phyloP scores from a whole-genome alignment of 2,797 vertebrate species.

The Tokudaia tokunoshimensis region DNA sequence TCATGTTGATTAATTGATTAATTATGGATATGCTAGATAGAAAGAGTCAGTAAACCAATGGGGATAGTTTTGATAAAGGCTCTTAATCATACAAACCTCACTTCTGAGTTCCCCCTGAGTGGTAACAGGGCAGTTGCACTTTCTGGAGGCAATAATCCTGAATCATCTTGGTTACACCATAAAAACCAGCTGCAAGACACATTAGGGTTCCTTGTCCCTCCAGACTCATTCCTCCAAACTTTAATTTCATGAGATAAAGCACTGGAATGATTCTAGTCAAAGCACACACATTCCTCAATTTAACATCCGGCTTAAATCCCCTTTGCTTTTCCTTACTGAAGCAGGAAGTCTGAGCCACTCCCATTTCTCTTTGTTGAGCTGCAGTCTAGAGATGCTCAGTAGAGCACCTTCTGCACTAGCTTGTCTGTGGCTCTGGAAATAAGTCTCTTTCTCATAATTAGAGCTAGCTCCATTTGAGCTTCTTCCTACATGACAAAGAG shows the following conservation, averaged over 20 bases:
- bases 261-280: not conserved
- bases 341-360: not conserved
- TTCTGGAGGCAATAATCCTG: conserved; percentile 44
- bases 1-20: conserved; percentile 62
- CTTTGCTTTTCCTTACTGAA: not conserved
- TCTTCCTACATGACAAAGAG: not conserved
- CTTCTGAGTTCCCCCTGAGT: not conserved
- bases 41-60: conserved; percentile 36
- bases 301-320: not conserved
- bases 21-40: conserved; percentile 16
- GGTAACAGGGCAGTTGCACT: not conserved
- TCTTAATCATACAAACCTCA: conserved; percentile 58
- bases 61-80: conserved; percentile 61
- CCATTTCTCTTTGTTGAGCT: not conserved
- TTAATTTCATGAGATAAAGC: conserved; percentile 62
- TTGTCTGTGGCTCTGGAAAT: not conserved
- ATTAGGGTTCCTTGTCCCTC: not conserved
- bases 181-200: not conserved
- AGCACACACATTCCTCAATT: not conserved
- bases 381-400: not conserved
- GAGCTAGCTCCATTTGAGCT: not conserved
- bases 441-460: not conserved
- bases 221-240: not conserved
- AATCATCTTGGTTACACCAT: not conserved
- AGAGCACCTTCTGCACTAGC: not conserved